Base-by-base conservation (phyloP, 2,113 vertebrate genomes). In the Carassius carassius region DNA sequence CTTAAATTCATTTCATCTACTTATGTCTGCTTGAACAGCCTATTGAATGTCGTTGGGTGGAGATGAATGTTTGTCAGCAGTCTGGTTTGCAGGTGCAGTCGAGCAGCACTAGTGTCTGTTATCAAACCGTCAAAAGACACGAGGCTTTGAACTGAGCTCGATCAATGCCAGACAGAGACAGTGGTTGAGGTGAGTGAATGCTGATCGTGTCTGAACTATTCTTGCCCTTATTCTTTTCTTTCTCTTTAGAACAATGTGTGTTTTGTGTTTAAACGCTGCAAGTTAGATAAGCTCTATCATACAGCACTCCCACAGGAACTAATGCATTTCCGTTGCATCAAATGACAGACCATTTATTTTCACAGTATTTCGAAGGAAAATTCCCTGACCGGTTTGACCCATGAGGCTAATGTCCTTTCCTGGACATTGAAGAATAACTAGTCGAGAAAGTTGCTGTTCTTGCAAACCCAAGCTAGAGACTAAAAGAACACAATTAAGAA, bases 161-260 rank as follows among this genome's bases (percentile, higher is more conserved):
- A 78, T 87, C 79, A 23, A 85, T 87, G 65, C 74, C 74, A 78
- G 25, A 82, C 23, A 47, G 56, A 56, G 62, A 84, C 74, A 56
- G 74, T 37, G 62, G 47, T 72, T 23, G n/a, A 67, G 47, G 7
- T 63, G 58, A 47, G 83, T 13, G 44, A 35, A 75, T 60, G 82
- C 60, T 76, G 62, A 29, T 5, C 49, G 25, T 23, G 35, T 16
- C 44, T 56, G 47, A 87, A 81, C 82, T 49, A 49, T 76, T 44
- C 56, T 3, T 21, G 67, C 69, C 67, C 44, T 65, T 60, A 41
- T 29, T 13, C 67, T 73, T 17, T 63, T 16, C 54, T 25, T 5
- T 17, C 77, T 79, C n/a, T 44, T 44, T 5, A 79, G 19, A 63
- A 63, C n/a, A 79, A 47, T 29, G 58, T 35, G 21, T 8, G 37